phyloP scores from a whole-genome alignment of 2,888 invertebrate genomes.

The Oithona nana region DNA sequence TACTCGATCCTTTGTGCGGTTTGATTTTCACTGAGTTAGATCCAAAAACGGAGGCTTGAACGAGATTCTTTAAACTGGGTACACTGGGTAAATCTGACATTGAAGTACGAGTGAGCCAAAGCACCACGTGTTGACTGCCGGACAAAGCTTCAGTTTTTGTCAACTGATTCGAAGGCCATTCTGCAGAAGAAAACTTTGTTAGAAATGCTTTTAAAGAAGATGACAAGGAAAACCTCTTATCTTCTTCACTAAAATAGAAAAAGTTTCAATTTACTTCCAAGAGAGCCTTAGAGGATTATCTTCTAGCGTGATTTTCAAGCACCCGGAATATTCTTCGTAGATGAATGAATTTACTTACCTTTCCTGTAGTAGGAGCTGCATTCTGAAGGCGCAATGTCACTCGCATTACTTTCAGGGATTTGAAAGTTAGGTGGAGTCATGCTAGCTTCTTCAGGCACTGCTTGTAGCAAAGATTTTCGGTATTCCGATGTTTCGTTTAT shows the following conservation, averaged over 20 bases:
- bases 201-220: too few relatives aligned
- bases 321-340: too few relatives aligned
- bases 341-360: too few relatives aligned
- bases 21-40: neutral
- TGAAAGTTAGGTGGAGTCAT: neutral
- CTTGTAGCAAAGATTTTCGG: too few relatives aligned
- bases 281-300: too few relatives aligned
- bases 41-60: neutral
- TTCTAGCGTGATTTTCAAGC: too few relatives aligned
- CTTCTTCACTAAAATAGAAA: too few relatives aligned
- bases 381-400: slow-evolving; percentile 1
- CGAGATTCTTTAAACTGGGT: slow-evolving; percentile 15
- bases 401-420: slow-evolving; percentile 10
- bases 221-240: too few relatives aligned
- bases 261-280: too few relatives aligned
- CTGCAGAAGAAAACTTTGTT: neutral
- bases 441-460: neutral
- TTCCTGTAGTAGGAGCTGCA: neutral
- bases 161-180: neutral
- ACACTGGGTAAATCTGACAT: slow-evolving; percentile 12
- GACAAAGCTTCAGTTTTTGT: neutral
- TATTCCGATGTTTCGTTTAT: too few relatives aligned
- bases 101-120: slow-evolving; percentile 16
- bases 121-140: slow-evolving; percentile 15
- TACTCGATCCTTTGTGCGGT: neutral